Conservation (phyloP, 2,797 vertebrate genomes). For the Pteronotus mesoamericanus region DNA sequence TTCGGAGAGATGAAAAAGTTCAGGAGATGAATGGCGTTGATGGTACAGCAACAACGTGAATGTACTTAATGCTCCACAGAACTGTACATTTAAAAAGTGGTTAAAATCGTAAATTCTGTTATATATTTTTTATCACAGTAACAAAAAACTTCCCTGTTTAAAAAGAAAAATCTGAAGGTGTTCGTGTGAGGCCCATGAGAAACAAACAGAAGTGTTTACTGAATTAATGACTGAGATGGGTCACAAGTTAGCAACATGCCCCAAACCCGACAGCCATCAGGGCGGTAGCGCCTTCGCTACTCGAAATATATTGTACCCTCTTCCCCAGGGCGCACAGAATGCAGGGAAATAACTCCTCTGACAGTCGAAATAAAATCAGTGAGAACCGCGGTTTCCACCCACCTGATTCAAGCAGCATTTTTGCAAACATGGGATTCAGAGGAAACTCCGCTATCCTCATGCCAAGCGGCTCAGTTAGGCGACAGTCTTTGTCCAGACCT, state of each 20-base stretch:
- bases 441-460: conserved; percentile 98
- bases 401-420: conserved; percentile 98
- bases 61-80: not conserved
- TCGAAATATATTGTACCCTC: not conserved
- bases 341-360: not conserved
- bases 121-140: not conserved
- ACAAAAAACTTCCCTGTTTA: not conserved
- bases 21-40: not conserved
- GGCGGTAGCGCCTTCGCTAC: not conserved
- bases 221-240: not conserved
- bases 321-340: not conserved
- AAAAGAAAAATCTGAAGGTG: not conserved
- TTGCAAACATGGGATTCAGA: conserved; percentile 98
- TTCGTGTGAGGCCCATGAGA: not conserved
- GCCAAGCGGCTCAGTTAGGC: conserved; percentile 93
- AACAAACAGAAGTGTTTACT: not conserved
- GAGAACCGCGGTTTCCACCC: not conserved
- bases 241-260: not conserved
- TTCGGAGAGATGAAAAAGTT: not conserved
- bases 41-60: not conserved
- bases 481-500: conserved; percentile 97
- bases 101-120: not conserved
- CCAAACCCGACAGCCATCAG: not conserved
- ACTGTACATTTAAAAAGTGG: not conserved
- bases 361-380: not conserved